Conservation (phyloP, 2,797 vertebrate species). For the Rhabdomys pumilio region DNA sequence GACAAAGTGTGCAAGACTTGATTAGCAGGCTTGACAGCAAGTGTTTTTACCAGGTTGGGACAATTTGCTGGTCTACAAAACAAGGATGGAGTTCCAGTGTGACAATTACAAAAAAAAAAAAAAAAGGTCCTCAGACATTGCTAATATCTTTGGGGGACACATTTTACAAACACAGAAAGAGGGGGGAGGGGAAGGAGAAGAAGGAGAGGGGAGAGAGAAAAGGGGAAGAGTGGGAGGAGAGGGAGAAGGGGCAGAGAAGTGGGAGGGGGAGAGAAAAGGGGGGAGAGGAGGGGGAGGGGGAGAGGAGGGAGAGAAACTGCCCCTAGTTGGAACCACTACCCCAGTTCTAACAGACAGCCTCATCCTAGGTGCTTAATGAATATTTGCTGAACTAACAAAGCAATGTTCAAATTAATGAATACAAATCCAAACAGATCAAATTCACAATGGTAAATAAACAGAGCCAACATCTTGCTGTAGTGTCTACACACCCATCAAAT, state of each 20-base stretch:
- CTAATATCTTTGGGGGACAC: neutral
- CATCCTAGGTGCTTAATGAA: neutral
- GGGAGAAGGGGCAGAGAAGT: too few species aligned
- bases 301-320: neutral
- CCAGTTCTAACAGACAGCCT: neutral
- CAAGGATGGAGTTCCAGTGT: neutral
- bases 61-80: neutral
- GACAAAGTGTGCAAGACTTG: neutral
- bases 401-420: neutral
- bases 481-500: neutral
- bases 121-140: neutral
- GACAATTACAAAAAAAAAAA: neutral
- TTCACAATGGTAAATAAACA: neutral
- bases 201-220: neutral
- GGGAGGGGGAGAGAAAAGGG: neutral
- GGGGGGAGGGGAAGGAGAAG: accelerated
- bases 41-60: neutral
- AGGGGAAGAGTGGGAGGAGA: neutral
- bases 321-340: neutral
- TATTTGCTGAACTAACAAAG: conserved; percentile 6
- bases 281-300: neutral
- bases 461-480: neutral
- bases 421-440: neutral
- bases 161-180: neutral
- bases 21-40: neutral